Percentiles rank a stretch among this genome's conserved stretches.
phyloP scores from a whole-genome alignment of 2,888 invertebrate genomes.

The Therioaphis trifolii region DNA sequence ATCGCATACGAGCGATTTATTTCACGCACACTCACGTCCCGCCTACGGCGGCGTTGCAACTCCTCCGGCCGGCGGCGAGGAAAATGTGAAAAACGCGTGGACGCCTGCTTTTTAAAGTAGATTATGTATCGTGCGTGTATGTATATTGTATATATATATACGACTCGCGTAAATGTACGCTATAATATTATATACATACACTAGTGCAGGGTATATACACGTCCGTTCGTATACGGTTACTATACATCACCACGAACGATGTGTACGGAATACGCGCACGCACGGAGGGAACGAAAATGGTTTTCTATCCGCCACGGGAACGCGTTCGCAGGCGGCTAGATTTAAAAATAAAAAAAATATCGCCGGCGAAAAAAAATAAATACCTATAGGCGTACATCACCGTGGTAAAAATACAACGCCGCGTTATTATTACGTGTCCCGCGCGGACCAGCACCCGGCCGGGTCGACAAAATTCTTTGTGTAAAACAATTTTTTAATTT shows the following conservation, averaged over 20 bases:
- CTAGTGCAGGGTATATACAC: too few relatives aligned
- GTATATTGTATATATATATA: not conserved
- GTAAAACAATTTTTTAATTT: too few relatives aligned
- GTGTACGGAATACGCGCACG: too few relatives aligned
- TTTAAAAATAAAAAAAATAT: not conserved
- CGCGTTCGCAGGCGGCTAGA: not conserved
- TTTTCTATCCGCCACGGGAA: not conserved
- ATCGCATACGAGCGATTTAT: slow-evolving; percentile 6
- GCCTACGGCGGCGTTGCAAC: not conserved
- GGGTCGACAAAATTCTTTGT: too few relatives aligned
- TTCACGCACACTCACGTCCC: not conserved
- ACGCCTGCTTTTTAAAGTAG: not conserved
- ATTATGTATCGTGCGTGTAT: too few relatives aligned
- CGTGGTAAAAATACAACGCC: too few relatives aligned
- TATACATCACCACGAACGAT: too few relatives aligned
- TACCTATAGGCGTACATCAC: too few relatives aligned
- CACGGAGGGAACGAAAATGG: not conserved
- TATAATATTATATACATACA: too few relatives aligned
- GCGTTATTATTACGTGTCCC: too few relatives aligned
- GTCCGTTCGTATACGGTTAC: too few relatives aligned
- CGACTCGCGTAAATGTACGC: not conserved
- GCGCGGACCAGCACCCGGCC: too few relatives aligned
- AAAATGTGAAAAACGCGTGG: not conserved
- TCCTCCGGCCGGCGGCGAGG: not conserved
- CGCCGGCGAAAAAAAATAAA: not conserved